phyloP scores from a whole-genome alignment of 2,888 invertebrate species.

The Netelia fuscicornis region DNA sequence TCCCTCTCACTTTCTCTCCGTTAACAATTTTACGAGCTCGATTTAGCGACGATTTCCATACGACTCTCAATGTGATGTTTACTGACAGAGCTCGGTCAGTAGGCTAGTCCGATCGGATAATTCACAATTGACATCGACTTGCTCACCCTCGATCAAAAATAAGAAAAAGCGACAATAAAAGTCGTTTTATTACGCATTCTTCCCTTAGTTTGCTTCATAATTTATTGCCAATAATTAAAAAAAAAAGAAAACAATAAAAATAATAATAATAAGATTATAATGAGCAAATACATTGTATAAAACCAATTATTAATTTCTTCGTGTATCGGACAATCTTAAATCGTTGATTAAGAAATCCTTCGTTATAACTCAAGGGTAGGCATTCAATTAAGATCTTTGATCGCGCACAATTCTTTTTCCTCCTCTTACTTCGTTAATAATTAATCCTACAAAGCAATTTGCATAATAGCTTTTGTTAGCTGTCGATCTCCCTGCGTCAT shows the following conservation, averaged over 20 bases:
- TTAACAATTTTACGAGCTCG: not conserved
- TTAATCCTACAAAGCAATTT: slow-evolving; percentile 25
- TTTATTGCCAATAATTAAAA: not conserved
- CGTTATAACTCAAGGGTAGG: slow-evolving; percentile 46
- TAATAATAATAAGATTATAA: not conserved
- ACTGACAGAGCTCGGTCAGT: not conserved
- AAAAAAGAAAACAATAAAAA: not conserved
- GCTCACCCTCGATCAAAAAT: not conserved
- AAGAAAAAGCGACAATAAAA: not conserved
- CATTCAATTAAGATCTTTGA: slow-evolving; percentile 27
- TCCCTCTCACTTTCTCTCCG: not conserved
- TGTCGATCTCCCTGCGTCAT: not conserved
- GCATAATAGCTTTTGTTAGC: slow-evolving; percentile 48
- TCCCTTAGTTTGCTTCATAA: not conserved
- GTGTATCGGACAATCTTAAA: slow-evolving; percentile 9
- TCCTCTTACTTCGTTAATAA: slow-evolving; percentile 22
- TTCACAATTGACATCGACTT: not conserved
- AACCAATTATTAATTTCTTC: not conserved
- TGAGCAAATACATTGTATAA: not conserved
- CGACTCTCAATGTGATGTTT: not conserved
- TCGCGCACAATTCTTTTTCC: slow-evolving; percentile 2
- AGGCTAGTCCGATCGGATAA: not conserved
- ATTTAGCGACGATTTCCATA: not conserved
- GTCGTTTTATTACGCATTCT: not conserved
- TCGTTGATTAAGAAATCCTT: slow-evolving; percentile 30